These are phyloP conservation scores for Ornithoptera priamus DNA, from an alignment of 2,888 invertebrate species.

Conservation along the genomic window DNA sequence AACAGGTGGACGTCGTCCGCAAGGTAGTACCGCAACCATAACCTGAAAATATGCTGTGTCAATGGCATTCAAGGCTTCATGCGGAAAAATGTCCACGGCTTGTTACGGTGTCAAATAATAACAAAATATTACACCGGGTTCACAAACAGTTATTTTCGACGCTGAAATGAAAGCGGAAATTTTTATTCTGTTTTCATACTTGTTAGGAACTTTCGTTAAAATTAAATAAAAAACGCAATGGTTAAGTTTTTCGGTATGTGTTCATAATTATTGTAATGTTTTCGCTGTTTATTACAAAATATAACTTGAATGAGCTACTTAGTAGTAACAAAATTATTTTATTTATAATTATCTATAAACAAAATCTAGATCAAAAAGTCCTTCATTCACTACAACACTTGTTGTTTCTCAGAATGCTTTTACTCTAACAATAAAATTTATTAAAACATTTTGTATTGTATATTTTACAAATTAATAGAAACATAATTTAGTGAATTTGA, in stretches of 20 bases:
- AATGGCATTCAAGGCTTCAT: background rate
- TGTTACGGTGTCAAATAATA: slow-evolving; percentile 4
- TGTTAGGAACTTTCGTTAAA: background rate
- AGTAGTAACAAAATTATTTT: too few species aligned
- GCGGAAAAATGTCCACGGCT: background rate
- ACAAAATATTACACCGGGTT: background rate
- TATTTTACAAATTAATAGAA: too few species aligned
- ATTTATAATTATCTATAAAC: too few species aligned
- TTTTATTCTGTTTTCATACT: background rate
- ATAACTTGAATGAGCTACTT: too few species aligned
- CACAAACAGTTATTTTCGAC: background rate
- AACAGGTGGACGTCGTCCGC: background rate
- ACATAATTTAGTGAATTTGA: too few species aligned
- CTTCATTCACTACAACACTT: too few species aligned
- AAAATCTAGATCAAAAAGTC: too few species aligned
- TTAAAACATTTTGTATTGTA: too few species aligned
- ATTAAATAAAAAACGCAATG: background rate
- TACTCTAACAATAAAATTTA: too few species aligned
- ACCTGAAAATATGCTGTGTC: slow-evolving; percentile 1
- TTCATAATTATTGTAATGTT: too few species aligned
- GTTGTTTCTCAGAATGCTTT: too few species aligned
- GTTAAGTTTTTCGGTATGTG: background rate
- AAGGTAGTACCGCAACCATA: background rate
- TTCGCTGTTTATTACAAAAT: too few species aligned
- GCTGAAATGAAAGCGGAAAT: slow-evolving; percentile 30